Percentiles rank a stretch among this genome's conserved stretches.
Evolutionary conservation across 2,797 vertebrate species (phyloP).

Genomic region (Fringilla coelebs): DNA sequence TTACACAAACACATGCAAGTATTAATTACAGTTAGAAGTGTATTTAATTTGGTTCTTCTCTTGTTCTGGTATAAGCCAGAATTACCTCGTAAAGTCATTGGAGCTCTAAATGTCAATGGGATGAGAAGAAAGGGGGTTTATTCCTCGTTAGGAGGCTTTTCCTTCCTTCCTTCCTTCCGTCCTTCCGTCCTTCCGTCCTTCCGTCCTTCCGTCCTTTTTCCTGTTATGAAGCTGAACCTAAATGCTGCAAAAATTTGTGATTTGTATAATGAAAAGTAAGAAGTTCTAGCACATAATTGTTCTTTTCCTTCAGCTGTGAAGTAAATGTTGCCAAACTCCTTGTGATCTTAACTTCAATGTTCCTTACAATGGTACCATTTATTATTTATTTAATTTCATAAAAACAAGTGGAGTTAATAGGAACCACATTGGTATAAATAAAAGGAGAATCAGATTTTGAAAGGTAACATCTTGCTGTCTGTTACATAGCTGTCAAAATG

Average conservation of each 20-base stretch:
- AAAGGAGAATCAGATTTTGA: neutral
- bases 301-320: neutral
- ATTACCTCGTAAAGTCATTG: neutral
- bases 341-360: neutral
- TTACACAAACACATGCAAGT: neutral
- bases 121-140: neutral
- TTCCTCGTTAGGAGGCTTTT: accelerated
- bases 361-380: neutral
- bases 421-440: neutral
- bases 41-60: neutral
- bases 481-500: neutral
- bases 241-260: neutral
- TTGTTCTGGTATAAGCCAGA: neutral
- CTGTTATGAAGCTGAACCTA: neutral
- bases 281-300: neutral
- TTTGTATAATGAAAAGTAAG: neutral
- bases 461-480: neutral
- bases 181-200: too few relatives aligned
- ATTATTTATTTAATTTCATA: neutral
- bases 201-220: neutral
- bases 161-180: too few relatives aligned
- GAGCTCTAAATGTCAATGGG: neutral
- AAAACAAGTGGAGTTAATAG: neutral
- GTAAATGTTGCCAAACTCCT: neutral
- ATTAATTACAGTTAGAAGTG: neutral